phyloP scores from a whole-genome alignment of 1,140 invertebrate genomes.

The Lamellibrachia luymesi region DNA sequence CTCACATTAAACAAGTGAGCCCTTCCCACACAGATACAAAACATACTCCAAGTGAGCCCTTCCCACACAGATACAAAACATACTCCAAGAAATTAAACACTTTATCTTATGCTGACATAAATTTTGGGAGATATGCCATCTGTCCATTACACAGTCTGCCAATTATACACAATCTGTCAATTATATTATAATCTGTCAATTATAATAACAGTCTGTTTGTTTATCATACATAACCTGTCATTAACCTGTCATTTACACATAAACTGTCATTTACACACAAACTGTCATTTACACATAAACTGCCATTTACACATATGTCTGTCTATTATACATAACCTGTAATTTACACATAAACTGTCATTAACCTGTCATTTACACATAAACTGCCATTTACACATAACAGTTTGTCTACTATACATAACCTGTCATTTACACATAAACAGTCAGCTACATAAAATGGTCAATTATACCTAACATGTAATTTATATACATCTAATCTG shows the following conservation, averaged over 20 bases:
- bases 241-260: no score
- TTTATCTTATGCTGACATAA: no score
- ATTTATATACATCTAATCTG: background rate
- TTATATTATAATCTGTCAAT: no score
- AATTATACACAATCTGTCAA: no score
- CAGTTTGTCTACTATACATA: no score
- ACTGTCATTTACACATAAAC: no score
- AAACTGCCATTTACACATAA: background rate
- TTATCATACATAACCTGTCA: no score
- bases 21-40: background rate
- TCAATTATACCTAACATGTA: background rate
- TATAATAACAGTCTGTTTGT: no score
- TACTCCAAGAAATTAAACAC: background rate
- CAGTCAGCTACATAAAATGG: background rate
- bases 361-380: background rate
- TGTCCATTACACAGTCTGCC: no score
- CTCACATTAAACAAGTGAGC: background rate
- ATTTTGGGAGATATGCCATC: no score
- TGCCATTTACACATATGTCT: background rate
- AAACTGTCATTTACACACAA: no score
- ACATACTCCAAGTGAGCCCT: background rate
- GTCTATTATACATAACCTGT: background rate
- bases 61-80: background rate
- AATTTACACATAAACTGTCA: background rate
- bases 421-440: no score